Evolutionary conservation across 2,113 vertebrate genomes (phyloP).

Genomic region (Hucho hucho): DNA sequence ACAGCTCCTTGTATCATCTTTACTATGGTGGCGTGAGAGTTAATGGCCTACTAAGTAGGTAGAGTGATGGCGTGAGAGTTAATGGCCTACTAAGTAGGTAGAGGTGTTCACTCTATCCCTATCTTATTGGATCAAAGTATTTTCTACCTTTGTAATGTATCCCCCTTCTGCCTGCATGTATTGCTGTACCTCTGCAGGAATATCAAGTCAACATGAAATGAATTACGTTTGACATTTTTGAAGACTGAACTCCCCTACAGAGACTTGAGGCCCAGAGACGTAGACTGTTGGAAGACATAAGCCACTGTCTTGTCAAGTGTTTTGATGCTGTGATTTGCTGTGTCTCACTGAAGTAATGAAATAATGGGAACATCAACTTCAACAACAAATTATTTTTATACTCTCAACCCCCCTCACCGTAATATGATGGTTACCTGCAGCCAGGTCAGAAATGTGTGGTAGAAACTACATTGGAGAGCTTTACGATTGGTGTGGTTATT

Average conservation of each 20-base stretch:
- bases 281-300: constrained; percentile 22
- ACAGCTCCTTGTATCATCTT: background rate
- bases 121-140: constrained; percentile 38
- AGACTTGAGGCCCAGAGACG: constrained; percentile 12
- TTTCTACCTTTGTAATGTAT: constrained; percentile 22
- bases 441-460: too few relatives aligned
- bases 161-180: constrained; percentile 18
- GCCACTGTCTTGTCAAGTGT: constrained; percentile 18
- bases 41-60: background rate
- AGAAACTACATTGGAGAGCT: too few relatives aligned
- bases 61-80: background rate
- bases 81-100: background rate
- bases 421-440: too few relatives aligned
- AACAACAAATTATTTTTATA: too few relatives aligned
- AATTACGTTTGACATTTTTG: constrained; percentile 5
- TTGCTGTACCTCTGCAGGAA: constrained; percentile 37
- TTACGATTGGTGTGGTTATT: too few relatives aligned
- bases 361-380: background rate
- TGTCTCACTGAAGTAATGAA: background rate
- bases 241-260: constrained; percentile 24
- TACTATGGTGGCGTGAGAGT: background rate
- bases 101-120: constrained; percentile 19
- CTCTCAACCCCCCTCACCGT: too few relatives aligned
- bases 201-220: constrained; percentile 52
- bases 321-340: background rate